Conservation (phyloP, 1,140 invertebrate genomes). For the Lutraria rhynchaena region DNA sequence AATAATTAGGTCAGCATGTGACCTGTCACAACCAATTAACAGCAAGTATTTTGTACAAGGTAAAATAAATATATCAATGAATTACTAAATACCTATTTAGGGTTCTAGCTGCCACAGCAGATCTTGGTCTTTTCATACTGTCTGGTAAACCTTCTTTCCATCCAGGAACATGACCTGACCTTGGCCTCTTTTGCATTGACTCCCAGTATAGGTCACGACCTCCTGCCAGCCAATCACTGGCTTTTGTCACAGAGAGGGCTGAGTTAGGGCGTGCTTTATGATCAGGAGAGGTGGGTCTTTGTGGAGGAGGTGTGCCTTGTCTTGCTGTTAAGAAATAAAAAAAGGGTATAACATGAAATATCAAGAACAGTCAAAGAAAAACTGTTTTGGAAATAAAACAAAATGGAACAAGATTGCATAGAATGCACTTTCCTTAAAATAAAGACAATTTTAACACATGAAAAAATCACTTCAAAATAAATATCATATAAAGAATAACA, state of each 20-base stretch:
- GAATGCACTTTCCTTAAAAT: too few species aligned
- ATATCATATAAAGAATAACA: too few species aligned
- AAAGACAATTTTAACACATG: too few species aligned
- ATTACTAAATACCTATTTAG: constrained; percentile 53
- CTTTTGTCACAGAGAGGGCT: constrained; percentile 63
- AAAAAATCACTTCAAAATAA: too few species aligned
- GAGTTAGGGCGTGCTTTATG: constrained; percentile 43
- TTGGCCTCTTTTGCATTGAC: constrained; percentile 68
- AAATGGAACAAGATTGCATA: too few species aligned
- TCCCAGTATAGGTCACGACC: constrained; percentile 79
- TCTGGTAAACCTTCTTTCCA: constrained; percentile 79
- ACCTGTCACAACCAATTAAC: too few species aligned
- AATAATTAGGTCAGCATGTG: too few species aligned
- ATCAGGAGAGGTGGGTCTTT: constrained; percentile 71
- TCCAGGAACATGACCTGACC: constrained; percentile 76
- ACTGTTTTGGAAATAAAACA: too few species aligned
- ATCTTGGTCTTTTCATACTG: constrained; percentile 67
- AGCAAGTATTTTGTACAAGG: too few species aligned
- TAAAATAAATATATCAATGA: background rate
- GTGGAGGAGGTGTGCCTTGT: constrained; percentile 67
- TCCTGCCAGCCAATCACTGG: constrained; percentile 77
- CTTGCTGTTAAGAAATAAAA: constrained; percentile 54
- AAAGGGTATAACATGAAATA: too few species aligned
- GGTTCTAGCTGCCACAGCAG: constrained; percentile 69
- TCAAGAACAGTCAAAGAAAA: too few species aligned